phyloP scores from a whole-genome alignment of 2,113 vertebrate species.

The Actenoides lindsayi region DNA sequence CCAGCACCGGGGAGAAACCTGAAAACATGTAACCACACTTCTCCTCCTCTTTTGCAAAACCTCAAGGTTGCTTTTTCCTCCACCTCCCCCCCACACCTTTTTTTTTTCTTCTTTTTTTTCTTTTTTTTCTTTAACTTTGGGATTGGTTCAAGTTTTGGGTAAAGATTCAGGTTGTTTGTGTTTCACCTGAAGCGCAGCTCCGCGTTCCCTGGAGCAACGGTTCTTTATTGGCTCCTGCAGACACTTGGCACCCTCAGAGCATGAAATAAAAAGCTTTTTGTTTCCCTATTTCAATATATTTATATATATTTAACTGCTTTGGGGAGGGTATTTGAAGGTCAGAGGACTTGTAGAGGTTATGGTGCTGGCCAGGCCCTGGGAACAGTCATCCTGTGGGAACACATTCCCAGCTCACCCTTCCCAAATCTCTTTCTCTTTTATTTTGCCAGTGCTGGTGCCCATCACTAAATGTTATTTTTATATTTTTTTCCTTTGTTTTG shows the following conservation, averaged over 20 bases:
- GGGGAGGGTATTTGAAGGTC: slow-evolving; percentile 48
- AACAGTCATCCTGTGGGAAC: background rate
- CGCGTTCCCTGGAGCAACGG: background rate
- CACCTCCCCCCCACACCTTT: too few relatives aligned
- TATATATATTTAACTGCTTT: slow-evolving; percentile 10
- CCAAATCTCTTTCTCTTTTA: background rate
- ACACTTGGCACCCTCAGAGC: background rate
- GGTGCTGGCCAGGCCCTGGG: background rate
- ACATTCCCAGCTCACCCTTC: background rate
- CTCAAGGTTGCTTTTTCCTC: background rate
- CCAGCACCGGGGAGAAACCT: background rate
- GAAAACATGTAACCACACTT: background rate
- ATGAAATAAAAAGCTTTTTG: slow-evolving; percentile 55
- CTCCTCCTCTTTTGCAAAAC: background rate
- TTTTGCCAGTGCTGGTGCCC: background rate
- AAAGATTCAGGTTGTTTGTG: background rate
- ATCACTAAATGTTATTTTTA: background rate
- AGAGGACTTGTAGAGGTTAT: slow-evolving; percentile 34
- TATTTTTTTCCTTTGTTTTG: too few relatives aligned
- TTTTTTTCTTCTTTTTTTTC: too few relatives aligned
- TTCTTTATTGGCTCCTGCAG: slow-evolving; percentile 9
- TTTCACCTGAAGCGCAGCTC: slow-evolving; percentile 18
- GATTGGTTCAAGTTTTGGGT: background rate
- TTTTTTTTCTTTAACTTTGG: background rate
- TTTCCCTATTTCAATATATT: slow-evolving; percentile 54